These are phyloP conservation scores for Cyanoderma ruficeps DNA, from an alignment of 2,113 vertebrate genomes.

Conservation along the genomic window DNA sequence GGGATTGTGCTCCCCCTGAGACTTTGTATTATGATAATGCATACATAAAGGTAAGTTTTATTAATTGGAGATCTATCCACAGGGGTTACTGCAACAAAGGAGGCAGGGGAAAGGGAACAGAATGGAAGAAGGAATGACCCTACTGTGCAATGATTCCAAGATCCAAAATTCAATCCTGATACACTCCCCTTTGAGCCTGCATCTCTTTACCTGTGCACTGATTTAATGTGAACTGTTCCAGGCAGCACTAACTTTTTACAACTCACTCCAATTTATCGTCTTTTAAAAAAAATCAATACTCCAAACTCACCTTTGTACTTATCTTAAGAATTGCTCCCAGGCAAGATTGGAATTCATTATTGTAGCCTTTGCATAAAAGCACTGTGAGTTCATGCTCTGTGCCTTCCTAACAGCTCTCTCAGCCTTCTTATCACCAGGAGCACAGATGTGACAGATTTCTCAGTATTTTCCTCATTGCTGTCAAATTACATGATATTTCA, in stretches of 20 bases:
- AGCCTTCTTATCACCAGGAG: neutral
- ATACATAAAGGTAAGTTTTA: conserved; percentile 62
- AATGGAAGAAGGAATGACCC: neutral
- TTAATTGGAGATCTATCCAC: conserved; percentile 60
- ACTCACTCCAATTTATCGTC: conserved; percentile 52
- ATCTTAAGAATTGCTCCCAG: conserved; percentile 58
- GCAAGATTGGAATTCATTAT: conserved; percentile 52
- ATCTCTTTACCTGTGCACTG: neutral
- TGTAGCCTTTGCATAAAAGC: conserved; percentile 15
- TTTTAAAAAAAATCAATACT: conserved; percentile 36
- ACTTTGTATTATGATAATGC: conserved; percentile 60
- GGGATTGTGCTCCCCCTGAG: conserved; percentile 50
- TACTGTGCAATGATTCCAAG: neutral
- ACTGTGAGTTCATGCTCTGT: neutral
- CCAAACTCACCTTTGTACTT: conserved; percentile 39
- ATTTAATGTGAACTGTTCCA: conserved; percentile 49
- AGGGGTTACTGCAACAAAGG: neutral
- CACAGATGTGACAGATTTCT: neutral
- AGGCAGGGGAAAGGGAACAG: neutral
- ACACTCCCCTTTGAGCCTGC: neutral
- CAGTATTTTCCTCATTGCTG: neutral
- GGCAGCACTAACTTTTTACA: conserved; percentile 62
- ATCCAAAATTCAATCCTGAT: neutral
- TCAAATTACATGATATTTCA: conserved; percentile 5
- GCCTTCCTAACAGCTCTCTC: conserved; percentile 4